Evolutionary conservation across 2,888 invertebrate genomes (phyloP), one percentile per base, ranked within the genome.

Genomic region (Adelognathus sp.): DNA sequence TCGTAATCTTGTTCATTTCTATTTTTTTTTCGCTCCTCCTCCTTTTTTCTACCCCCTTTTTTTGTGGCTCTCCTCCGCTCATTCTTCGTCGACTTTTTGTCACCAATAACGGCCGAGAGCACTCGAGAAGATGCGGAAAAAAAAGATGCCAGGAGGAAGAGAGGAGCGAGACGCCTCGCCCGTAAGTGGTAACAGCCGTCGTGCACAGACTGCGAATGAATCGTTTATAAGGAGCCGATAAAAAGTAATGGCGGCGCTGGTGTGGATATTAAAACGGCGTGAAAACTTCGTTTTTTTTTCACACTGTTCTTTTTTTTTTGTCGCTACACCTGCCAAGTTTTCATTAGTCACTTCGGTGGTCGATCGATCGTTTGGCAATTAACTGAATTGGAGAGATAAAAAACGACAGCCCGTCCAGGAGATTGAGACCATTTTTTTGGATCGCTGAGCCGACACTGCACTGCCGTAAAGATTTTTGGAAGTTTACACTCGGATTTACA

Each of bases 371-470:
- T 41, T 36, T 64, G 41, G 14, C 41, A 46, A 46, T 46, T 46
- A 46, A 18, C 54, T 52, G 21, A 2, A 31, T 31, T 27, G 4
- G 21, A 14, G 7, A 16, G 9, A 56, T 33, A 50, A 66, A 60
- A 63, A 24, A n/a, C 27, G 39, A 66, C 31, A 36, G 24, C 60
- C 78, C 79, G 79, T 79, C 75, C 75, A 79, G 58, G 1, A 21
- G 24, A 63, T 46, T 16, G 58, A 71, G 75, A 71, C 66, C 60
- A 74, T 61, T 66, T 74, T 70, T 64, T 50, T 70, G 52, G 14
- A 18, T 41, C 44, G 24, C 36, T 54, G 24, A 21, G 9, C 52
- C 46, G 50, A 70, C 39, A 60, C 50, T 71, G 66, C 77, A 60
- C 63, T 50, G 52, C 63, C 36, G 24, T 29, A 54, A 54, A 27